Base-by-base conservation (phyloP, 2,113 vertebrate genomes). In the Ginglymostoma cirratum region DNA sequence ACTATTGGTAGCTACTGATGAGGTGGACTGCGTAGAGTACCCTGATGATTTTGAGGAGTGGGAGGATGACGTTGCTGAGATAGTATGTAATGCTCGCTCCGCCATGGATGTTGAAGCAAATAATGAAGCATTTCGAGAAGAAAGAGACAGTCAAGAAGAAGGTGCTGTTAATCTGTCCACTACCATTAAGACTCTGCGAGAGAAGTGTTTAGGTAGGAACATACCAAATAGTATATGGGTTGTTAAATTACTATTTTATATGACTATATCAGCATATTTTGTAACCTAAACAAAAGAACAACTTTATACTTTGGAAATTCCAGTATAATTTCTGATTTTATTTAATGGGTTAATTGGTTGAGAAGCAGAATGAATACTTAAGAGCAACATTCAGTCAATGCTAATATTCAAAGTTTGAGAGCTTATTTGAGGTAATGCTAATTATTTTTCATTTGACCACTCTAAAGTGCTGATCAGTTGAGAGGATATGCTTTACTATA, bases 1-100 rank as follows among this genome's bases (percentile, higher is more conserved):
- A 69, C 2, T 5, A 76, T 94, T 96, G 96, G 97, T 96, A 10
- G 78, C 94, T 8, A 66, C 72, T 85, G 96, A 96, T 15, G 96
- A 96, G 34, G 96, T 96, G 27, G 97, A 97, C 21, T 96, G 96
- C 12, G 66, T n/a, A 0, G 97, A 98, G 34, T 98, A 98, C 96
- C 96, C 97, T 0, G 98, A 98, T 97, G 97, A 98, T 96, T 98
- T 98, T 95, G 98, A 98, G 96, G 98, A 98, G 96, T 97, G 97
- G 55, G 96, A 96, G n/a, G 96, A 96, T 52, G 97, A 97, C 21
- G 96, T 97, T 85, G 96, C 96, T n/a, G 96, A 96, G 52, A 96
- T 96, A 1, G 97, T 96, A 83, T 96, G 95, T 42, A 96, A 92
- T 8, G 97, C 97, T 65, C 96, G 96, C 19, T 95, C 52, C 38